phyloP scores from a whole-genome alignment of 2,797 vertebrate species.

The Ispidina lecontei region DNA sequence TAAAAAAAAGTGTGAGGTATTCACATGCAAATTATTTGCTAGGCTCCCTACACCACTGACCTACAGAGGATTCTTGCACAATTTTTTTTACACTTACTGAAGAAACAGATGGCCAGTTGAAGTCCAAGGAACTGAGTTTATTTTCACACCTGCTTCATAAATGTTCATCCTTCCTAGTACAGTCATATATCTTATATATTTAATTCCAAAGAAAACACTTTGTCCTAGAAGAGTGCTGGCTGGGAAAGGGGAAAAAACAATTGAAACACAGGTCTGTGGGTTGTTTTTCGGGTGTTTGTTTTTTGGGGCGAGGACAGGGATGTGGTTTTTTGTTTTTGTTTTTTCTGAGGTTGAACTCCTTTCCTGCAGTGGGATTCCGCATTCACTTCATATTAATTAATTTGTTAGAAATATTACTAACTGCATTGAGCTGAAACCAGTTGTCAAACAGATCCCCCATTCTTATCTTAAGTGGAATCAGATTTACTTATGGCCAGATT shows the following conservation, averaged over 20 bases:
- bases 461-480: neutral
- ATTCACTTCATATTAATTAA: neutral
- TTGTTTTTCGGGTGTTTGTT: no score
- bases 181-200: neutral
- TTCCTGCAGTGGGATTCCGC: neutral
- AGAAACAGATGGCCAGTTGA: constrained; percentile 16
- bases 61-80: neutral
- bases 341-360: neutral
- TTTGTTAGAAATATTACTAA: neutral
- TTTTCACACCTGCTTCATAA: constrained; percentile 1
- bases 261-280: neutral
- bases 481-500: neutral
- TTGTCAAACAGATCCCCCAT: neutral
- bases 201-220: neutral
- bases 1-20: neutral
- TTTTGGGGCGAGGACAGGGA: no score
- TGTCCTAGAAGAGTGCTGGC: neutral
- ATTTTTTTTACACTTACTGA: neutral
- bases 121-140: neutral
- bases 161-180: neutral
- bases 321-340: no score
- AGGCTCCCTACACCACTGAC: neutral
- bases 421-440: neutral
- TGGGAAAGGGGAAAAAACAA: neutral
- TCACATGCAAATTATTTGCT: neutral